Base-by-base conservation (phyloP, 2,113 vertebrate genomes). In the Siniperca chuatsi region DNA sequence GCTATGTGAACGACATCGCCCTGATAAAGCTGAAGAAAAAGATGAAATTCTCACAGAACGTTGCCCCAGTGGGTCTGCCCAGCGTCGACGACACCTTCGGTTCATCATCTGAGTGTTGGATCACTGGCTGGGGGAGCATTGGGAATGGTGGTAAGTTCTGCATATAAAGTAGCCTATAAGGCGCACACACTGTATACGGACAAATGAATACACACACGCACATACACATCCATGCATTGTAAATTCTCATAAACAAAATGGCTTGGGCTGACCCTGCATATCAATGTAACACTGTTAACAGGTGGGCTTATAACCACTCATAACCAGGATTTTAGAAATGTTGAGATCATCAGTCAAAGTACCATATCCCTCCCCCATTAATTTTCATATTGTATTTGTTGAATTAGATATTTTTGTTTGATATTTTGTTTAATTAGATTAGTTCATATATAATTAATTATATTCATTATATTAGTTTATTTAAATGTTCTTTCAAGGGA, bases 1-100 rank as follows among this genome's bases (percentile, higher is more conserved):
- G 69, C 69, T 70, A 8, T 8, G 2, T 52, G 3, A 82, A 86
- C 15, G 75, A 91, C 87, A 60, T 89, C 0, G 81, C 79, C 3
- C 50, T 92, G 37, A 1, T 91, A 0, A 52, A 8, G 65, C 50
- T 91, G 44, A 66, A 4, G 7, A 60, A 33, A 0, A 13, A 46
- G 23, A 0, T 65, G 0, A 1, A 0, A 0, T 74, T 81, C 55
- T 52, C 66, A 0, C 0, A 7, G 0, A 0, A 0, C 0, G 23
- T 82, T 3, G 0, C 0, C 0, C 1, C 15, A 0, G 72, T 89
- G 48, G 50, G 0, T 1, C 75, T 91, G 25, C 60, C 76, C n/a
- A 10, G 1, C 0, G 1, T 0, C 0, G 1, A 29, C 1, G 61
- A 70, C 35, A 10, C 0, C 68, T 76, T 86, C 1, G 1, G 0